A percentile compares a stretch with the other conserved stretches of the same genome.
These are phyloP conservation scores for Megalops atlanticus DNA, from an alignment of 2,113 vertebrate species.

Conservation along the genomic window DNA sequence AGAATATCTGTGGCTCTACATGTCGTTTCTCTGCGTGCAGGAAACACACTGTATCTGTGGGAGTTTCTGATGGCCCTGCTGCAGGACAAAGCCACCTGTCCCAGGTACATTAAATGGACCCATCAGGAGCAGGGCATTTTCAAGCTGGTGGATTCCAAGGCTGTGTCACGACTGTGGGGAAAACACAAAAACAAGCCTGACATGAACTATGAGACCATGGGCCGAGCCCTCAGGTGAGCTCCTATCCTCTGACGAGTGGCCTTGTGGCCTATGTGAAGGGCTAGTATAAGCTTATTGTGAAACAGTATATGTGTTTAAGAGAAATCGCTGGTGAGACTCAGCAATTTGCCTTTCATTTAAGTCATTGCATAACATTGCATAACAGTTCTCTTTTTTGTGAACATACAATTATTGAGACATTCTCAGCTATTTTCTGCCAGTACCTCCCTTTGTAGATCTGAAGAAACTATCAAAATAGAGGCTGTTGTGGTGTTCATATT, in stretches of 20 bases:
- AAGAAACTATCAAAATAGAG: no score
- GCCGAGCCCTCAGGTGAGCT: constrained; percentile 90
- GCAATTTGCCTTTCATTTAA: neutral
- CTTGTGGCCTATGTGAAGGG: no score
- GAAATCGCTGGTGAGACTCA: no score
- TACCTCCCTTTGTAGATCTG: no score
- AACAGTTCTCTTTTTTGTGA: neutral
- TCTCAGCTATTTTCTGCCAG: neutral
- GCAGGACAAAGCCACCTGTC: constrained; percentile 92
- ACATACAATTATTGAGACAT: neutral
- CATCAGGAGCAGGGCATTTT: constrained; percentile 93
- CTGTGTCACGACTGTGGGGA: constrained; percentile 92
- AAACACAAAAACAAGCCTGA: constrained; percentile 99
- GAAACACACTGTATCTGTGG: constrained; percentile 97
- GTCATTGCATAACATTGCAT: neutral
- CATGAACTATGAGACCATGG: constrained; percentile 99
- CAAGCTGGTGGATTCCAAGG: constrained; percentile 96
- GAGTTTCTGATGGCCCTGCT: constrained; percentile 94
- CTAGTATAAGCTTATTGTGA: neutral
- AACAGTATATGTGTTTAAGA: no score
- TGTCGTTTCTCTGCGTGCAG: constrained; percentile 61
- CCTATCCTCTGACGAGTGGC: no score
- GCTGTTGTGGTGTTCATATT: no score
- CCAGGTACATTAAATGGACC: constrained; percentile 98
- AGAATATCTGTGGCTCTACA: constrained; percentile 29